Percentiles rank a stretch among this genome's conserved stretches.
These are phyloP conservation scores for Dolichotis patagonum DNA, from an alignment of 2,113 vertebrate species.

Conservation along the genomic window DNA sequence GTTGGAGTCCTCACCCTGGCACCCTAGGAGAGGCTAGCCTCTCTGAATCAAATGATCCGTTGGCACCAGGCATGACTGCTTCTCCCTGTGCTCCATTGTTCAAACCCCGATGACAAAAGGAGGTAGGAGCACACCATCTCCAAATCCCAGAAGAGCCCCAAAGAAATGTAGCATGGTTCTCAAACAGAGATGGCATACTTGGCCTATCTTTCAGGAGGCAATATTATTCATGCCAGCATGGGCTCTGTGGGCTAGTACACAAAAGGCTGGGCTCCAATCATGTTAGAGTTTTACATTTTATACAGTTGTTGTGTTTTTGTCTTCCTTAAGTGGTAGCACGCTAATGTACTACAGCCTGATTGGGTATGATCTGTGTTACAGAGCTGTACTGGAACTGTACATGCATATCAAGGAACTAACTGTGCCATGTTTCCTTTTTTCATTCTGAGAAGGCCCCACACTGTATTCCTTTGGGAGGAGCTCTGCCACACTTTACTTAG, in stretches of 20 bases:
- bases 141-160: not conserved
- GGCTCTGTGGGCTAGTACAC: not conserved
- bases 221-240: not conserved
- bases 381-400: not conserved
- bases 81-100: not conserved
- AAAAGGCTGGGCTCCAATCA: not conserved
- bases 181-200: not conserved
- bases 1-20: not conserved
- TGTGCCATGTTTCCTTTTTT: not conserved
- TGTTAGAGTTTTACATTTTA: not conserved
- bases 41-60: not conserved
- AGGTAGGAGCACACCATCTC: not conserved
- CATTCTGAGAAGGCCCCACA: not conserved
- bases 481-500: not conserved
- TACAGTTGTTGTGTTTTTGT: not conserved
- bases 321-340: not conserved
- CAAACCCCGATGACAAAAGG: not conserved
- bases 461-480: not conserved
- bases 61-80: not conserved
- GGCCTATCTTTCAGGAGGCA: not conserved
- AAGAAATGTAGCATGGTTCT: not conserved
- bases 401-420: not conserved
- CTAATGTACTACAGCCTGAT: not conserved
- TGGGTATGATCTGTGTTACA: not conserved
- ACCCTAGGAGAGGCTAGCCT: not conserved